phyloP scores from a whole-genome alignment of 2,888 invertebrate species.

The Chrysodeixis includens region DNA sequence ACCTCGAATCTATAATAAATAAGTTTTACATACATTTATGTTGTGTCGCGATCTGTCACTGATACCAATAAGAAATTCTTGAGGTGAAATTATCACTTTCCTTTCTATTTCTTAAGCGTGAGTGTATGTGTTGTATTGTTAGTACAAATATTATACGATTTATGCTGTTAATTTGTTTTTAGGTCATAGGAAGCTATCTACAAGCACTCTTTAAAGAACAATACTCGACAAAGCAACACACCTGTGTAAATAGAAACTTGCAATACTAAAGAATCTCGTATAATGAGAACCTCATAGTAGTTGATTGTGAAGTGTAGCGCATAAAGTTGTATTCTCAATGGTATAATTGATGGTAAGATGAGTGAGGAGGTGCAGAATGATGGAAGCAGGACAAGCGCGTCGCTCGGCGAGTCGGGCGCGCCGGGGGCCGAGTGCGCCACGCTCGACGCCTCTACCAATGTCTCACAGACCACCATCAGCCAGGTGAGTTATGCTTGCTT shows the following conservation, averaged over 20 bases:
- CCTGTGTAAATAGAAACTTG: conserved; percentile 66
- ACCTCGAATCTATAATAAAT: conserved; percentile 65
- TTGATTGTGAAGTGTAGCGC: conserved; percentile 53
- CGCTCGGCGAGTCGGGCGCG: conserved; percentile 60
- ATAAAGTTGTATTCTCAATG: conserved; percentile 65
- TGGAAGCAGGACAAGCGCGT: conserved; percentile 73
- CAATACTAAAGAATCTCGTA: conserved; percentile 59
- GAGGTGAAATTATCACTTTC: conserved; percentile 59
- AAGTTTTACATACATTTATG: conserved; percentile 39
- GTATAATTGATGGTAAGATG: conserved; percentile 79
- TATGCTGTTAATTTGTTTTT: conserved; percentile 48
- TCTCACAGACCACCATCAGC: conserved; percentile 72
- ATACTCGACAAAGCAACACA: conserved; percentile 52
- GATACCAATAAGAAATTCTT: conserved; percentile 60
- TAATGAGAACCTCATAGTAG: conserved; percentile 77
- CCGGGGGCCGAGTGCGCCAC: conserved; percentile 47
- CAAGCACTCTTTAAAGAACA: conserved; percentile 33
- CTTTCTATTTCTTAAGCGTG: conserved; percentile 53
- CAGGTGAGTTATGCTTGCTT: conserved; percentile 63
- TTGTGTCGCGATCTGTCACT: conserved; percentile 60
- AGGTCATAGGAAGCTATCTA: conserved; percentile 54
- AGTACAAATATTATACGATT: conserved; percentile 40
- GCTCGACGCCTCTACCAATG: conserved; percentile 69
- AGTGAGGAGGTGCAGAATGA: conserved; percentile 84
- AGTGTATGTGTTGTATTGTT: conserved; percentile 21